Percentiles rank a stretch among this genome's conserved stretches.
Conservation (phyloP, 1,140 invertebrate genomes). For the Stegodyphus mimosarum region DNA sequence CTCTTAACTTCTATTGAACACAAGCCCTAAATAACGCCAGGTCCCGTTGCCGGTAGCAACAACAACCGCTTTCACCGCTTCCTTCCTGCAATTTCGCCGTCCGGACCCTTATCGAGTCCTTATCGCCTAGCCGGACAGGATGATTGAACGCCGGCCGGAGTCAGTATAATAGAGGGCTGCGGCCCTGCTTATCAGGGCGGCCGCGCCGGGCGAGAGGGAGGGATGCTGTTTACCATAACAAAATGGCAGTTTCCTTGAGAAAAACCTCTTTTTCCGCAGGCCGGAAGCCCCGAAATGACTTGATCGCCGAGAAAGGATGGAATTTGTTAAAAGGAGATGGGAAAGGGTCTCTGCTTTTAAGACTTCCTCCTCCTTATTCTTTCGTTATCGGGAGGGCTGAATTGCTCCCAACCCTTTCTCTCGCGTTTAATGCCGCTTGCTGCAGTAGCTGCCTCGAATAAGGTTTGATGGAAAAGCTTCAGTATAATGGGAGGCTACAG, state of each 20-base stretch:
- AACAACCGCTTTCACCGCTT: slow-evolving; percentile 59
- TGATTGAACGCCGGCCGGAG: slow-evolving; percentile 54
- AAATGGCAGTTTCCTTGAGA: slow-evolving; percentile 59
- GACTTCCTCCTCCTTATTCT: not conserved
- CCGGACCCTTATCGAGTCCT: slow-evolving; percentile 31
- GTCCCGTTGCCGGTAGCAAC: slow-evolving; percentile 47
- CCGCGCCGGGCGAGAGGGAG: slow-evolving; percentile 1
- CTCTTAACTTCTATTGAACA: not conserved
- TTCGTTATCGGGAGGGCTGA: slow-evolving; percentile 6
- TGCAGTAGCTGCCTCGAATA: not conserved
- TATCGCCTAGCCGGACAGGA: slow-evolving; percentile 53
- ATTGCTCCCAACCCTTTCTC: slow-evolving; percentile 8
- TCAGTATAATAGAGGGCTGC: slow-evolving; percentile 28
- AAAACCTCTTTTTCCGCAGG: slow-evolving; percentile 55
- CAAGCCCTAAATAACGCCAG: not conserved
- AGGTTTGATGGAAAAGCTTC: not conserved
- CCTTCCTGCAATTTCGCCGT: slow-evolving; percentile 58
- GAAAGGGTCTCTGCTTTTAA: slow-evolving; percentile 8
- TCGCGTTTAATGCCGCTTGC: not conserved
- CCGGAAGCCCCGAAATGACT: slow-evolving; percentile 52
- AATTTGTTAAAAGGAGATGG: slow-evolving; percentile 48
- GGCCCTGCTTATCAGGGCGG: slow-evolving; percentile 23
- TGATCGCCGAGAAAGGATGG: slow-evolving; percentile 38
- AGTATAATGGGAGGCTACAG: not conserved
- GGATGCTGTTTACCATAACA: slow-evolving; percentile 60